Evolutionary conservation across 1,140 invertebrate genomes (phyloP), one percentile per base, ranked within the genome.

Genomic region (Trissolcus basalis): DNA sequence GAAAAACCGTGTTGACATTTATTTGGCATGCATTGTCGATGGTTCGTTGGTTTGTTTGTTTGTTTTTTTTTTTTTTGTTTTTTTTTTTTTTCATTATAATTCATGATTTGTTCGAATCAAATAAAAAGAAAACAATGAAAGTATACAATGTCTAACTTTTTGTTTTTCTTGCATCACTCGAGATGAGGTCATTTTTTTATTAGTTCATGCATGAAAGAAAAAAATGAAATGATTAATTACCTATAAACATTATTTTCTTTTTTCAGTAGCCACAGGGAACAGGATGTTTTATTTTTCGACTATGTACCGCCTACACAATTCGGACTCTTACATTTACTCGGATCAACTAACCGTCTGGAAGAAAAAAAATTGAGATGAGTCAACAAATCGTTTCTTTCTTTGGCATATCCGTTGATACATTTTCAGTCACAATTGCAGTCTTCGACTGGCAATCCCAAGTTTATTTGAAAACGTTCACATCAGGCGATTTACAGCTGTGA

Each of bases 321-420:
- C 32, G 65, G 55, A 68, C 65, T 68, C 45, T 41, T 53, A 59
- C 65, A 68, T 47, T 39, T 59, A 68, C 0, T 2, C 13, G 32
- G 48, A 14, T 68, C n/a, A 59, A 59, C 32, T 58, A 49, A 56
- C 13, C n/a, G 56, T 58, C 64, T 68, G 64, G 44, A 68, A 68
- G 58, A 36, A 68, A 59, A 59, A 44, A 12, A 56, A 7, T 16
- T 54, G 47, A 55, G 19, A 27, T 27, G 19, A 27, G 19, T 65
- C 33, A 54, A 54, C 4, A 7, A 53, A 27, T 3, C 6, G 3
- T 48, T 58, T 36, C 2, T 45, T 45, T 13, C 14, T 27, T 27
- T 27, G 19, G 19, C 6, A 27, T 27, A 27, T 3, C 6, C 19
- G 19, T 27, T 27, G 19, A 3, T 27, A 27, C 19, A 27, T 27